Base-by-base conservation (phyloP, 2,797 vertebrate genomes). In the Danio choprae region DNA sequence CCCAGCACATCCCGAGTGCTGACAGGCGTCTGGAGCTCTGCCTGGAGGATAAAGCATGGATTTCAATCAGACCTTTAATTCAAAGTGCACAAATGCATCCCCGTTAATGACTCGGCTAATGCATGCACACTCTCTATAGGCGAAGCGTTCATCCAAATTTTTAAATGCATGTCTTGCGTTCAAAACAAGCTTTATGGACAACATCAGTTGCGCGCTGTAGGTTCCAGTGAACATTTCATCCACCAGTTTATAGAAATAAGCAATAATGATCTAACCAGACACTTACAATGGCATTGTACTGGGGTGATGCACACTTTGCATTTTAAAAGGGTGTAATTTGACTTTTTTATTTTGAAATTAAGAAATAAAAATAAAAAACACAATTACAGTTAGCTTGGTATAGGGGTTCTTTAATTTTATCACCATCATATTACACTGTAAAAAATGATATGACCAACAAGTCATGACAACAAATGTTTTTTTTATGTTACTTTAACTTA, bases 1-100 rank as follows among this genome's bases (percentile, higher is more conserved):
- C 87, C 90, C 51, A 91, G 80, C 22, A 91, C 91, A 84, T 95
- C 90, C 84, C 87, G 84, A 43, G 91, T 87, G 85, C 80, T 93
- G 85, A 91, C 83, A 46, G 86, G 82, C 46, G 91, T 94, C 86
- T 90, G 89, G 80, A 93, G 80, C 59, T 91, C 89, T 43, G 84
- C 87, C 93, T 94, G 89, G 60, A 53, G 15, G 48, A 50, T 4
- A 9, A 62, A 72, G 11, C 10, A 48, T 12, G 53, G 59, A 59
- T 16, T 80, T 63, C 22, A 72, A 73, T 64, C 50, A 64, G 40
- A 63, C 58, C 58, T 71, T 62, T 79, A 22, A 22, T 72, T 71
- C 48, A 53, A 53, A 63, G 36, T 41, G 68, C 68, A 71, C 56
- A 68, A 68, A 78, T n/a, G 20, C 13, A 55, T 64, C 40, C 15